These are phyloP conservation scores for Stegastes partitus DNA, from an alignment of 2,113 vertebrate genomes.

Conservation along the genomic window DNA sequence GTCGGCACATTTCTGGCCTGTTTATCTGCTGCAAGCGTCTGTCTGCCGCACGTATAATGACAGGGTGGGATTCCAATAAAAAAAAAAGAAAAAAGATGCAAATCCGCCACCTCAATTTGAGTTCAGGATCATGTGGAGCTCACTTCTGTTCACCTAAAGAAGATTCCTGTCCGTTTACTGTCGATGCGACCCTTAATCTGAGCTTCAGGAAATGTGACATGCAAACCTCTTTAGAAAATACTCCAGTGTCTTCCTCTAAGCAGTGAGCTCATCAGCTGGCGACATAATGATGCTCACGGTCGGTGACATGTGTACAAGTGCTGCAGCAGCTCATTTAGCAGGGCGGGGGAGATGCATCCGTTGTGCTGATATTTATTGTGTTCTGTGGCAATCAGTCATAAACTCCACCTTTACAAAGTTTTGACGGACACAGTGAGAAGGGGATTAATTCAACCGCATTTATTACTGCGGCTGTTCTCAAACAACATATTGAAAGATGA, in stretches of 20 bases:
- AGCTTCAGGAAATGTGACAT: not conserved
- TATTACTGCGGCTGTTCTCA: too few species aligned
- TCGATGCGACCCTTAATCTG: not conserved
- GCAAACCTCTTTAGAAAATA: not conserved
- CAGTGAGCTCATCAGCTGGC: conserved; percentile 36
- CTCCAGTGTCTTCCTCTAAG: conserved; percentile 16
- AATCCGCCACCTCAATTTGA: conserved; percentile 44
- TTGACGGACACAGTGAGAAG: too few species aligned
- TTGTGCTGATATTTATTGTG: not conserved
- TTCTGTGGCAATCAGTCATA: too few species aligned
- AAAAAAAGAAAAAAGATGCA: conserved; percentile 59
- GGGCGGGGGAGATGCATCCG: not conserved
- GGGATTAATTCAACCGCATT: too few species aligned
- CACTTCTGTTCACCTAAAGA: conserved; percentile 8
- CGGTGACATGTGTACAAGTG: conserved; percentile 8
- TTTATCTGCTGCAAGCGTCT: conserved; percentile 59
- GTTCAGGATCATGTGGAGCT: conserved; percentile 25
- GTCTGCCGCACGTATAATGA: conserved; percentile 64
- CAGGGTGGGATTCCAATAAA: conserved; percentile 44
- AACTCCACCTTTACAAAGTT: too few species aligned
- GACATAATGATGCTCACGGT: conserved; percentile 37
- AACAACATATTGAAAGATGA: not conserved
- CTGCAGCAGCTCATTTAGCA: conserved; percentile 18
- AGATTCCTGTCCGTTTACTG: not conserved
- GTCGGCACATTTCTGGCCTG: conserved; percentile 36